Evolutionary conservation across 2,113 vertebrate species (phyloP).

Genomic region (Amblyornis subalaris): DNA sequence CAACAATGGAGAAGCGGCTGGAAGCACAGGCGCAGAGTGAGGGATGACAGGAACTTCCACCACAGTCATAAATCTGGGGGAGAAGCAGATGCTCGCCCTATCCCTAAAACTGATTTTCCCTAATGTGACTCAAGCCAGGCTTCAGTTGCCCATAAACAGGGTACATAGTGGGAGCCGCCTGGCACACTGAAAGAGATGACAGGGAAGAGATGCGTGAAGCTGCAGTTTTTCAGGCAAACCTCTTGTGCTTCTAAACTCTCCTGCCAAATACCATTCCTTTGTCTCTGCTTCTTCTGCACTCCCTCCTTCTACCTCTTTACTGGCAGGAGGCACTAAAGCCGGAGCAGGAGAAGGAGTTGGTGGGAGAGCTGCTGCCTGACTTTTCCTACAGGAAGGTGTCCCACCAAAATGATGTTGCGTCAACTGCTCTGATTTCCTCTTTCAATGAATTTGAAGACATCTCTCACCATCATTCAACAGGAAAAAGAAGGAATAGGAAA

Average conservation of each 20-base stretch:
- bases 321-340: neutral
- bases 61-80: neutral
- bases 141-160: neutral
- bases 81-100: neutral
- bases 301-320: neutral
- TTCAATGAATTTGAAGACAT: neutral
- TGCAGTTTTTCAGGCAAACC: neutral
- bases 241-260: neutral
- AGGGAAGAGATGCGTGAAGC: neutral
- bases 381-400: neutral
- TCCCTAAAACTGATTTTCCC: neutral
- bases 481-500: neutral
- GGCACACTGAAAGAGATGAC: neutral
- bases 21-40: neutral
- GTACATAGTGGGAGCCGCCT: neutral
- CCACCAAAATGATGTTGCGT: neutral
- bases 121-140: neutral
- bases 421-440: neutral
- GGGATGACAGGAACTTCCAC: neutral
- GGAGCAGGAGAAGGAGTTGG: neutral
- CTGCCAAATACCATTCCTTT: neutral
- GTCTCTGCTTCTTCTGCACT: neutral
- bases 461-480: neutral
- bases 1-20: neutral
- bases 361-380: neutral